These are phyloP conservation scores for Aphelinus certus DNA, from an alignment of 1,140 invertebrate species.

Conservation along the genomic window DNA sequence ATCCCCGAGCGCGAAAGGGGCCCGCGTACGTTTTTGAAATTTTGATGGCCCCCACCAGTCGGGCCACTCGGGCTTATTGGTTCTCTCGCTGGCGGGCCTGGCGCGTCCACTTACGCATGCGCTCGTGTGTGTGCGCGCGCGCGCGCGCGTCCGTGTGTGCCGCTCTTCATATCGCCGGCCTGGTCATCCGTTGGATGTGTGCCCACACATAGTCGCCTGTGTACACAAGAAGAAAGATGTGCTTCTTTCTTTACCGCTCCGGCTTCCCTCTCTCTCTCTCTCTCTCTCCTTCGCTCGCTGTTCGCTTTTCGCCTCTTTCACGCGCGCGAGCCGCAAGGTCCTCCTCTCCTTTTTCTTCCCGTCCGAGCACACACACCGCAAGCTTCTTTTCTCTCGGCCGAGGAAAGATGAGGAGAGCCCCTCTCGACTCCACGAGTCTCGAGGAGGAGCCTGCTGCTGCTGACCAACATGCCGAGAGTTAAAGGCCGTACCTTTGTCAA, in stretches of 20 bases:
- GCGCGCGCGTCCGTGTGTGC: no score
- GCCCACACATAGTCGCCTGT: constrained; percentile 27
- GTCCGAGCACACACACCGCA: background rate
- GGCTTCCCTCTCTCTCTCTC: constrained; percentile 19
- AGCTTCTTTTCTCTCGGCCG: background rate
- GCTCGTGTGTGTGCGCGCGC: constrained; percentile 14
- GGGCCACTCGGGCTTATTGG: constrained; percentile 54
- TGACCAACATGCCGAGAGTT: background rate
- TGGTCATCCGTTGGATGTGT: constrained; percentile 31
- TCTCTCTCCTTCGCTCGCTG: background rate
- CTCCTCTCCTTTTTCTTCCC: constrained; percentile 19
- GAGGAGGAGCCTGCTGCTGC: no score
- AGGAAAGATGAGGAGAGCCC: background rate
- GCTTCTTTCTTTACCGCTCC: constrained; percentile 8
- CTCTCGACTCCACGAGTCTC: background rate
- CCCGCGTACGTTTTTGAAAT: constrained; percentile 68
- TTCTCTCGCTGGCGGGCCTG: constrained; percentile 49
- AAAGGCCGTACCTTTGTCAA: constrained; percentile 10
- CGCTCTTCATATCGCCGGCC: constrained; percentile 27
- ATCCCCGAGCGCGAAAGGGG: constrained; percentile 66
- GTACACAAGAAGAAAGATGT: constrained; percentile 11
- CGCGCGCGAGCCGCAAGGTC: background rate
- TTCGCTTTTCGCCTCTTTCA: constrained; percentile 17
- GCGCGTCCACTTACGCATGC: constrained; percentile 29
- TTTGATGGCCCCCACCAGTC: constrained; percentile 77